Evolutionary conservation across 1,140 invertebrate genomes (phyloP), one percentile per base, ranked within the genome.

Genomic region (Onthophagus taurus): DNA sequence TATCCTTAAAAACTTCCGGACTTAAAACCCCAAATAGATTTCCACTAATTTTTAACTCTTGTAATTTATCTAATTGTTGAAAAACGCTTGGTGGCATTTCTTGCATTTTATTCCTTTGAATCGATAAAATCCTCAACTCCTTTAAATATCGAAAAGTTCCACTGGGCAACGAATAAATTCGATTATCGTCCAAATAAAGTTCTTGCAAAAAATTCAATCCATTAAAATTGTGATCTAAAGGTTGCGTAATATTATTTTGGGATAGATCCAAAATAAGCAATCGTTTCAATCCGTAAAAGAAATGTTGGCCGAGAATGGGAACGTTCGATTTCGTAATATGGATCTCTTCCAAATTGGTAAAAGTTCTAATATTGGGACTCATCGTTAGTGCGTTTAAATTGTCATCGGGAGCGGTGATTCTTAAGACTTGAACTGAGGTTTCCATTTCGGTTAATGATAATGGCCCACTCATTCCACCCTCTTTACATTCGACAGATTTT

Each of bases 101-200:
- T 3, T 71, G 69, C 42, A 88, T 76, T 55, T 76, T 64, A 65
- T 89, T 89, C 47, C 76, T 66, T 21, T 80, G 71, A 49, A 89
- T 68, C 45, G 75, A 76, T 48, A 89, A 64, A n/a, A 73, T 69
- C 49, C 67, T 72, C 48, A 89, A 62, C 47, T 81, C 72, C 41
- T 65, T 70, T 42, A 87, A 65, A 63, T 82, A 72, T 24, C 76
- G 66, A 64, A 89, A 89, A 6, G 78, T 79, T 39, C 81, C 82
- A 48, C 81, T 86, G 2, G 69, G 81, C 75, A 77, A 82, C 65
- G 71, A 74, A 65, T 73, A 65, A 45, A 80, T 78, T 49, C 77
- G 68, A 61, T 94, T 93, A 60, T 88, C 78, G 57, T 92, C 87
- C 20, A 95, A 67, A 60, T 90, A 89, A 1, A 94, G 70, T 57